Evolutionary conservation across 2,888 invertebrate genomes (phyloP).

Genomic region (Leptopilina drosophilae): DNA sequence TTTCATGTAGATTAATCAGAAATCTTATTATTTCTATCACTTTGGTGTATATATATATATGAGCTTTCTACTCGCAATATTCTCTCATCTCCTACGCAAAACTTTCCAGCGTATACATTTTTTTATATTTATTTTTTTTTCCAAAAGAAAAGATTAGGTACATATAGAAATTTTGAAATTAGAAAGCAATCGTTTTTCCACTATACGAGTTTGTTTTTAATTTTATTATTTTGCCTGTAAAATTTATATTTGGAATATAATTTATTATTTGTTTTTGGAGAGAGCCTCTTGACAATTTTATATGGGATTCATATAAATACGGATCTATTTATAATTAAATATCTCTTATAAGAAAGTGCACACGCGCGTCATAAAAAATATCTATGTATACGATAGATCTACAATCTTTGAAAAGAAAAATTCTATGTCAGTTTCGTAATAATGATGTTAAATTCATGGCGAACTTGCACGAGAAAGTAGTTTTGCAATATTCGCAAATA

Average conservation of each 20-base stretch:
- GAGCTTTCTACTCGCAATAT: slow-evolving; percentile 18
- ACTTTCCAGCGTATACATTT: slow-evolving; percentile 18
- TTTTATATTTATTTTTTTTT: slow-evolving; percentile 1
- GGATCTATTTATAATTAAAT: slow-evolving; percentile 33
- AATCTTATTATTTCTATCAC: slow-evolving; percentile 16
- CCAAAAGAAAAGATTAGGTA: slow-evolving; percentile 1
- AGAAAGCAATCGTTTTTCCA: slow-evolving; percentile 28
- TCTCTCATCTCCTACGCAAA: slow-evolving; percentile 30
- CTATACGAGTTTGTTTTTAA: background rate
- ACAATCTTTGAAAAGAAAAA: slow-evolving; percentile 11
- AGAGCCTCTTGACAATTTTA: slow-evolving; percentile 7
- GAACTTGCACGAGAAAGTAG: slow-evolving; percentile 37
- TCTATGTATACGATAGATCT: background rate
- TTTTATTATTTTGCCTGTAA: background rate
- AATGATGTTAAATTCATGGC: slow-evolving; percentile 18
- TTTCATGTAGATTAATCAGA: slow-evolving; percentile 3
- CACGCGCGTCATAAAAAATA: slow-evolving; percentile 3
- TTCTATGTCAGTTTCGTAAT: slow-evolving; percentile 37
- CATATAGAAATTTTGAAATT: slow-evolving; percentile 18
- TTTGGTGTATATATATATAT: no score
- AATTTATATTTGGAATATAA: slow-evolving; percentile 1
- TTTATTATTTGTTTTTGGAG: slow-evolving; percentile 22
- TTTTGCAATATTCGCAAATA: slow-evolving; percentile 35
- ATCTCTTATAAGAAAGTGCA: slow-evolving; percentile 13
- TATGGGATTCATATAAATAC: slow-evolving; percentile 18